phyloP scores from a whole-genome alignment of 2,113 vertebrate species.

The Pachyramphus minor region DNA sequence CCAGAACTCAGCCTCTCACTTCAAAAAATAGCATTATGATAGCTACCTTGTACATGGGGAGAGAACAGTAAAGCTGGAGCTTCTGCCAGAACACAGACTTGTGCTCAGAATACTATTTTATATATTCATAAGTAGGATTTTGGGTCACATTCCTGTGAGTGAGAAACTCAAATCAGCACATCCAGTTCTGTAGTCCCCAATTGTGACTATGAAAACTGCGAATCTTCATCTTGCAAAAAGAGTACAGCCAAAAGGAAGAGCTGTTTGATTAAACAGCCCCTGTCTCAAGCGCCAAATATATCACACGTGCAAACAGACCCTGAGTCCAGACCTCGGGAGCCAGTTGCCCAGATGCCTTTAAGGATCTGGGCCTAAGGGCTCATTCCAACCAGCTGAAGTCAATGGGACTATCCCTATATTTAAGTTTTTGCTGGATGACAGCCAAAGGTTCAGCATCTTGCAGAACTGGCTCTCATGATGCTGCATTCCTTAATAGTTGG shows the following conservation, averaged over 20 bases:
- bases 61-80: background rate
- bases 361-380: constrained; percentile 58
- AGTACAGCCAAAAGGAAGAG: background rate
- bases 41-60: rapidly evolving
- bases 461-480: constrained; percentile 59
- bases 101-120: background rate
- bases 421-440: constrained; percentile 58
- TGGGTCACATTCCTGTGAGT: background rate
- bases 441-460: constrained; percentile 61
- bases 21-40: background rate
- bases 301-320: constrained; percentile 13
- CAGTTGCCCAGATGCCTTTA: constrained; percentile 62
- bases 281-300: background rate
- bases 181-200: background rate
- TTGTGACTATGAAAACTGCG: background rate
- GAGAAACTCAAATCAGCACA: background rate
- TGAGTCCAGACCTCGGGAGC: background rate
- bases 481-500: constrained; percentile 52
- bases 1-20: background rate
- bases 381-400: constrained; percentile 67
- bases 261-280: background rate
- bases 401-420: constrained; percentile 61
- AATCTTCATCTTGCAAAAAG: background rate
- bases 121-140: background rate
- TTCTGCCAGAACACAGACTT: background rate